Evolutionary conservation across 2,113 vertebrate species (phyloP).

Genomic region (Heloderma charlesbogerti): DNA sequence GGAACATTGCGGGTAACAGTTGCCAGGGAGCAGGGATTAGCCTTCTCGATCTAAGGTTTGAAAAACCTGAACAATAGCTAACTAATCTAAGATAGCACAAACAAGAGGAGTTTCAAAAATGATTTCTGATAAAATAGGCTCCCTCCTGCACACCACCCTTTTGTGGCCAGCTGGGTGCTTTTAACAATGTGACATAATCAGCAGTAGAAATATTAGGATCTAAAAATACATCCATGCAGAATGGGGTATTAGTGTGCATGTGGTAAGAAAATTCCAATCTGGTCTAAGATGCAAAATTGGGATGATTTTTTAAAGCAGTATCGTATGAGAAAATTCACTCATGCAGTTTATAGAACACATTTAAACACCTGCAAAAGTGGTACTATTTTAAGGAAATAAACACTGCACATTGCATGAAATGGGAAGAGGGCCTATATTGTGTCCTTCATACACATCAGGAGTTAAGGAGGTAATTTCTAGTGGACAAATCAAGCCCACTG

Average conservation of each 20-base stretch:
- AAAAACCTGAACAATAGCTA: background rate
- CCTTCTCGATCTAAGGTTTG: background rate
- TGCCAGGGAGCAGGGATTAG: background rate
- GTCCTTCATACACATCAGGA: background rate
- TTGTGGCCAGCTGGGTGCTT: background rate
- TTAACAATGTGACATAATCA: background rate
- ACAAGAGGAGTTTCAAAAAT: background rate
- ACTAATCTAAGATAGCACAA: background rate
- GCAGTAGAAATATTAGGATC: background rate
- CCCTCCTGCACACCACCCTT: background rate
- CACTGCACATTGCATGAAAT: background rate
- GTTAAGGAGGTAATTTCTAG: background rate
- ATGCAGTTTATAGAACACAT: background rate
- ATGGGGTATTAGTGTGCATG: background rate
- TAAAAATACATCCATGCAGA: background rate
- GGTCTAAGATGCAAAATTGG: background rate
- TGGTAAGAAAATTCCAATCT: background rate
- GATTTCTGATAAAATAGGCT: background rate
- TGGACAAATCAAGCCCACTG: background rate
- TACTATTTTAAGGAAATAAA: background rate
- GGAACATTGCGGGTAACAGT: background rate
- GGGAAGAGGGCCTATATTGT: background rate
- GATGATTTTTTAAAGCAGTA: background rate
- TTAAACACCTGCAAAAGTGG: background rate
- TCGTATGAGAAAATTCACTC: background rate